Percentiles rank a stretch among this genome's conserved stretches.
phyloP scores from a whole-genome alignment of 2,113 vertebrate genomes.

The Orcinus orca region DNA sequence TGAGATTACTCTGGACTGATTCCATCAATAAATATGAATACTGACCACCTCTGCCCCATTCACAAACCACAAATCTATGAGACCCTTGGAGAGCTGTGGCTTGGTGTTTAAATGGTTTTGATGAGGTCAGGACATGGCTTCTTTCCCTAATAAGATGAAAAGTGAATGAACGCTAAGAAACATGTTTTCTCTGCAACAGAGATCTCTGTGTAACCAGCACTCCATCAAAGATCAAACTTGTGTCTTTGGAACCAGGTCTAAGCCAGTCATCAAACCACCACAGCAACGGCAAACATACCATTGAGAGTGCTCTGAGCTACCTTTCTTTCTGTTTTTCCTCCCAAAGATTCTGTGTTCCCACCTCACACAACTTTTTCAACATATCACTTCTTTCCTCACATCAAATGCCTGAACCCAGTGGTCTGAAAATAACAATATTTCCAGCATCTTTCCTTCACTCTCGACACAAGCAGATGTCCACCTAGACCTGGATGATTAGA shows the following conservation, averaged over 20 bases:
- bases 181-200: not conserved
- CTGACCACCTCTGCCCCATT: not conserved
- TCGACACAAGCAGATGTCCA: not conserved
- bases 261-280: not conserved
- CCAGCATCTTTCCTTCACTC: not conserved
- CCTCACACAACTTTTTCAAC: not conserved
- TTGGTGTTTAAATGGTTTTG: not conserved
- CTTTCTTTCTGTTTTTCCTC: not conserved
- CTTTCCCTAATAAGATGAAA: not conserved
- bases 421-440: not conserved
- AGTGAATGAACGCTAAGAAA: not conserved
- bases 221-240: not conserved
- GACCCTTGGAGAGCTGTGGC: not conserved
- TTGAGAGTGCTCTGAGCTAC: not conserved
- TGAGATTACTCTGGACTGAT: not conserved
- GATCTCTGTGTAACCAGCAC: not conserved
- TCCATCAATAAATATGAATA: not conserved
- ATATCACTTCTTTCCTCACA: not conserved
- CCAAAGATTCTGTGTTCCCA: not conserved
- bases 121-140: not conserved
- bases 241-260: not conserved
- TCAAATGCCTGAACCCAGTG: not conserved
- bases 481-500: not conserved
- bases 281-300: not conserved
- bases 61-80: not conserved